These are phyloP conservation scores for Hofmannophila pseudospretella DNA, from an alignment of 2,888 invertebrate species.

Conservation along the genomic window DNA sequence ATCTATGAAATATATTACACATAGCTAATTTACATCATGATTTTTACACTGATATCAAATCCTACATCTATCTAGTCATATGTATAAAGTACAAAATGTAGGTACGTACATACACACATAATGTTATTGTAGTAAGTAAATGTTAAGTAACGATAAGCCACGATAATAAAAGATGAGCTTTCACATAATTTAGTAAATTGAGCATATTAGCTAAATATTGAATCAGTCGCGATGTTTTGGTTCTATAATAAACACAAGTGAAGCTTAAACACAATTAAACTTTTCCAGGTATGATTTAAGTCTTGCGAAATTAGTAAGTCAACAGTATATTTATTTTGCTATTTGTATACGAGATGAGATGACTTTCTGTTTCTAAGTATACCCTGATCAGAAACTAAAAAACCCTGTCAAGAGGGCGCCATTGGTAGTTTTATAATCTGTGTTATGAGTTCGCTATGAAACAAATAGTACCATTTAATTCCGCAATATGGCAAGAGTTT, in stretches of 20 bases:
- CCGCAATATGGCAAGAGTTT: too few relatives aligned
- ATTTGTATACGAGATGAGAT: too few relatives aligned
- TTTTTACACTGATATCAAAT: conserved; percentile 65
- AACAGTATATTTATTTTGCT: too few relatives aligned
- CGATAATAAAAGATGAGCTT: conserved; percentile 28
- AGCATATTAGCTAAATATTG: conserved; percentile 34
- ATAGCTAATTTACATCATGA: conserved; percentile 69
- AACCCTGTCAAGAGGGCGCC: too few relatives aligned
- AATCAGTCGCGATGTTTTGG: conserved; percentile 12
- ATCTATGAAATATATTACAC: conserved; percentile 70
- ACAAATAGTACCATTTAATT: too few relatives aligned
- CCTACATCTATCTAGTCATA: conserved; percentile 48
- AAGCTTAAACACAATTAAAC: too few relatives aligned
- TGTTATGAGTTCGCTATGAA: too few relatives aligned
- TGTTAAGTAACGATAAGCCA: conserved; percentile 36
- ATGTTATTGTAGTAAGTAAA: conserved; percentile 29
- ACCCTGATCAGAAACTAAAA: too few relatives aligned
- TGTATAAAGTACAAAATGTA: conserved; percentile 52
- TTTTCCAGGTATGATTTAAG: too few relatives aligned
- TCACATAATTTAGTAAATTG: conserved; percentile 44
- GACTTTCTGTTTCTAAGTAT: too few relatives aligned
- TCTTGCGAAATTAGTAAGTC: too few relatives aligned
- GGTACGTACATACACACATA: conserved; percentile 25
- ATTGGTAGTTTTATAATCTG: too few relatives aligned
- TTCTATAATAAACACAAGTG: not conserved